Base-by-base conservation (phyloP, 2,888 invertebrate species). In the Zonitis immaculata region DNA sequence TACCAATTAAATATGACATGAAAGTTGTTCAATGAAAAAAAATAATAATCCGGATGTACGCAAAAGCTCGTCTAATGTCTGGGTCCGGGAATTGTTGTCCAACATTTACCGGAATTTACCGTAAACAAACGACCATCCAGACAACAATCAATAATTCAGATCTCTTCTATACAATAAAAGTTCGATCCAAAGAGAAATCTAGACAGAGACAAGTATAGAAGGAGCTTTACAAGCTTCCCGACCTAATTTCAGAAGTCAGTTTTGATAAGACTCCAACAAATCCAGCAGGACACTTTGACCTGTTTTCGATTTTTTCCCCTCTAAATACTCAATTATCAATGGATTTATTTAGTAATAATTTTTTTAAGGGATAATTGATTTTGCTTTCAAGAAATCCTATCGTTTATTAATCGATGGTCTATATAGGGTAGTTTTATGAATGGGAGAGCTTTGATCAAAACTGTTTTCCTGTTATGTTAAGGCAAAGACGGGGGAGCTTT, bases 81-180 rank as follows among this genome's bases (percentile, higher is more conserved):
- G 70, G 71, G 70, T 71, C 71, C 69, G 70, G 70, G 70, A 65
- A 48, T 44, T 16, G 14, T 18, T 18, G 16, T 16, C 0, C 47
- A 49, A 28, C 47, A n/a, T 7, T 8, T n/a, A 6, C 46, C 54
- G 53, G 50, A 58, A 45, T 47, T 8, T 8, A 20, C 48, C 60
- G 55, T 44, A 49, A 50, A 44, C 22, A 39, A 43, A 47, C 56
- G 57, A 54, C 22, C 9, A n/a, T 25, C 35, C 16, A 44, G 6
- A 32, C 22, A 5, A 22, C 28, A 42, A 51, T 51, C 51, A 51
- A 51, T 51, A 51, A 42, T 26, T 42, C 11, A 14, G 14, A 27
- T 27, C 44, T 9, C 9, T 27, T 44, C 9, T 27, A 3, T 11
- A 25, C 26, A 27, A 44, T 27, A 44, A 26, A 44, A 44, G 27